Conservation (phyloP, 1,140 invertebrate genomes). For the Drosophila guanche region DNA sequence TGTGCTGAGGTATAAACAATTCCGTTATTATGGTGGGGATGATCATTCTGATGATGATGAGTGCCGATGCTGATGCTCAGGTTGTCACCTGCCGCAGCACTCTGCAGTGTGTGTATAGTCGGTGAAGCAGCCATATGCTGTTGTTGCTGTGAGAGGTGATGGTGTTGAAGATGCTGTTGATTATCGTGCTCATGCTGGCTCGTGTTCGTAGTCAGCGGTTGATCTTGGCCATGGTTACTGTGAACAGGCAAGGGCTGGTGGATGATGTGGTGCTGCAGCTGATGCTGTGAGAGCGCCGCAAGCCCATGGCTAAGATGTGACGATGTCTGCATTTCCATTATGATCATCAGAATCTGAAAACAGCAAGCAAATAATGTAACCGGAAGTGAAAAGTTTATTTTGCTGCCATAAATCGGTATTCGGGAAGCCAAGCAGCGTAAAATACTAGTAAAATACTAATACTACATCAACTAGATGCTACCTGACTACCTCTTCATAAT, state of each 20-base stretch:
- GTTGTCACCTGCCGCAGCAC: conserved; percentile 33
- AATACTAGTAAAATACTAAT: too few relatives aligned
- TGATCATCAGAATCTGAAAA: conserved; percentile 68
- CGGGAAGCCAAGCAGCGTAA: conserved; percentile 4
- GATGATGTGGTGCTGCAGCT: conserved; percentile 52
- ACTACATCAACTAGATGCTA: conserved; percentile 11
- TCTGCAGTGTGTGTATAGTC: conserved; percentile 53
- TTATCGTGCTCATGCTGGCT: conserved; percentile 42
- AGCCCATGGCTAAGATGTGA: conserved; percentile 70
- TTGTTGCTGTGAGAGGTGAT: conserved; percentile 39
- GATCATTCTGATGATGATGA: conserved; percentile 54
- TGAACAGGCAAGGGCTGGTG: conserved; percentile 40
- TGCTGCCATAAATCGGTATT: conserved; percentile 7
- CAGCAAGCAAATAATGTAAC: conserved; percentile 6
- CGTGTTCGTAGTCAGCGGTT: conserved; percentile 16
- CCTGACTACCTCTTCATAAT: conserved; percentile 31
- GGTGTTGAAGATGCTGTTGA: conserved; percentile 37
- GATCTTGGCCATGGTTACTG: conserved; percentile 26
- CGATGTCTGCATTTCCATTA: conserved; percentile 79
- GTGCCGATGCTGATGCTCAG: conserved; percentile 26
- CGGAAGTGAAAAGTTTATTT: background rate
- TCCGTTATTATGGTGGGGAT: conserved; percentile 35
- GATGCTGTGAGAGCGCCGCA: conserved; percentile 59
- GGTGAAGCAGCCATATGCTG: conserved; percentile 46
- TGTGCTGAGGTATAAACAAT: conserved; percentile 47